Conservation (phyloP, 2,888 invertebrate species). For the Nesidiocoris tenuis region DNA sequence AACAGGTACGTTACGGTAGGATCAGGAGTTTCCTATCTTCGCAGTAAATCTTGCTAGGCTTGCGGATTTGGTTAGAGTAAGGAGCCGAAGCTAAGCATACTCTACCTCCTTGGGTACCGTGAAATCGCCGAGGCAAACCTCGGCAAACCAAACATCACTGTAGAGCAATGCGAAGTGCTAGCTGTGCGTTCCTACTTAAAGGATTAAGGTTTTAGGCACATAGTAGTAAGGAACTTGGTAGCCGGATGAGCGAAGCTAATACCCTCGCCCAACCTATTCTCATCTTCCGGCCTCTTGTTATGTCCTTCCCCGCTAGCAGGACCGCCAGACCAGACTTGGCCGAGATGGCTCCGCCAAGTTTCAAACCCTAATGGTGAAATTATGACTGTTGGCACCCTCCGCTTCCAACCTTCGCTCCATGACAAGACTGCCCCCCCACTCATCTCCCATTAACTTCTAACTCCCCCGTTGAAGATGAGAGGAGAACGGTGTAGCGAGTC, state of each 20-base stretch:
- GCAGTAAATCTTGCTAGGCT: too few species aligned
- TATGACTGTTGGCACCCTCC: constrained; percentile 4
- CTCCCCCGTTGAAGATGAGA: too few species aligned
- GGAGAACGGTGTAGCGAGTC: background rate
- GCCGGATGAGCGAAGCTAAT: background rate
- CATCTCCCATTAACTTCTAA: background rate
- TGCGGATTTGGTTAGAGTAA: too few species aligned
- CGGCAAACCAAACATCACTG: constrained; percentile 12
- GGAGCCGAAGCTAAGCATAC: too few species aligned
- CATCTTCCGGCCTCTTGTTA: background rate
- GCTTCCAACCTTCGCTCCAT: constrained; percentile 6
- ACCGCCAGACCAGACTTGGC: background rate
- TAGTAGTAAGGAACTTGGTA: constrained; percentile 3
- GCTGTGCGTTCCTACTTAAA: constrained; percentile 10
- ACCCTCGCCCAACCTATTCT: background rate
- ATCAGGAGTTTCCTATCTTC: too few species aligned
- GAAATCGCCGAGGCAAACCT: constrained; percentile 10
- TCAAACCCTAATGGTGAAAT: constrained; percentile 21
- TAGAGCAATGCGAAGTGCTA: background rate
- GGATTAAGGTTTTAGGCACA: constrained; percentile 19
- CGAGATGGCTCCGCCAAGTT: background rate
- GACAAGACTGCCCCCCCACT: constrained; percentile 4
- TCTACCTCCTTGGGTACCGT: background rate
- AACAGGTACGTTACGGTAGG: too few species aligned
- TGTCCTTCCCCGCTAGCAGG: background rate